Evolutionary conservation across 2,888 invertebrate genomes (phyloP), one percentile per base, ranked within the genome.

Genomic region (Pristionchus japonicus): DNA sequence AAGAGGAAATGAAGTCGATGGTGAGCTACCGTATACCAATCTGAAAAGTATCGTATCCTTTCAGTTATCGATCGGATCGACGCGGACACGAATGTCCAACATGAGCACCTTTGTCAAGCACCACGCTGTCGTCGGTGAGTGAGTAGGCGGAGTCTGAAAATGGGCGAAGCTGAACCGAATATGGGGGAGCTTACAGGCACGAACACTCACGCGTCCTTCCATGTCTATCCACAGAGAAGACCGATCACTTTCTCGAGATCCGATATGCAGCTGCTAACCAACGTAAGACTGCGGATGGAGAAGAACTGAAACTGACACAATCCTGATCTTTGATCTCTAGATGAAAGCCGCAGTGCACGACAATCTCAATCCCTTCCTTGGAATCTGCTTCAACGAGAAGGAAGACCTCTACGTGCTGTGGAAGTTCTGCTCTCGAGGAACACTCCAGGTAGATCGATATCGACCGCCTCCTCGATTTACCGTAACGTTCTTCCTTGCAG

Each of bases 291-390:
- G 90, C 80, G 80, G 89, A 70, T 89, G 88, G 64, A 23, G 82
- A 88, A 17, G 74, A 49, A 49, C 27, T 84, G 0, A 52, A 6
- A 23, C 11, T 49, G 47, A 31, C 20, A 9, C 80, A 40, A 64
- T 37, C 1, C 9, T 27, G 47, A 70, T 47, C 49, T n/a, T 13
- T 27, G 9, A 43, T 49, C 43, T 40, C 43, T 47, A 96, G 95
- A 96, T 99, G 94, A 96, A 98, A 88, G 98, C 98, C 95, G 95
- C 98, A 93, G 96, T 98, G 52, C 98, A 99, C 95, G 98, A 98
- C 95, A 98, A 99, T 95, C 96, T 99, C 91, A 98, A 98, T 95
- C 97, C 97, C 88, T 99, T 99, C 95, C 97, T 98, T 95, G 99
- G 99, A 89, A 92, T 94, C 91, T 91, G 93, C 20, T 94, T 94